Conservation (phyloP, 2,888 invertebrate species). For the Amphipyra tragopoginis region DNA sequence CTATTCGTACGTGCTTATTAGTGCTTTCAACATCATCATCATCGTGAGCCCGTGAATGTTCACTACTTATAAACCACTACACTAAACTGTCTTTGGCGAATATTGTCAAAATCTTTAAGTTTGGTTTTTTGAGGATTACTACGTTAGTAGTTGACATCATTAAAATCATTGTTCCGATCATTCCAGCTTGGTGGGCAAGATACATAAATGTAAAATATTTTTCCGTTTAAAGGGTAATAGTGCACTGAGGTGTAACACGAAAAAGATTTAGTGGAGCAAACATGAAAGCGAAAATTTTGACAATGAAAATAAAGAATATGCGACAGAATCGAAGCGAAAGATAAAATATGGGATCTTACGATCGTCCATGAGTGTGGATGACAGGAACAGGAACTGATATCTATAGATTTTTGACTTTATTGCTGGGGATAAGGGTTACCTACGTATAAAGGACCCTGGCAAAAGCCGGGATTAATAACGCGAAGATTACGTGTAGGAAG, state of each 20-base stretch:
- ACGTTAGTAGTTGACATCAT: too few species aligned
- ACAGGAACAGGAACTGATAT: constrained; percentile 51
- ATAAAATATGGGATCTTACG: constrained; percentile 56
- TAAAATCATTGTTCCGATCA: background rate
- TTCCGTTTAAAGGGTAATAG: constrained; percentile 18
- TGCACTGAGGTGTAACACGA: constrained; percentile 34
- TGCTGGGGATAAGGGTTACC: constrained; percentile 33
- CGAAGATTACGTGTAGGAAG: constrained; percentile 14
- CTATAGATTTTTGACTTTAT: constrained; percentile 55
- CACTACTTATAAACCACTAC: too few species aligned
- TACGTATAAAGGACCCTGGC: constrained; percentile 11
- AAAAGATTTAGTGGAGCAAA: constrained; percentile 35
- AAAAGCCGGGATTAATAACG: constrained; percentile 30
- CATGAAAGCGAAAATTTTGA: constrained; percentile 33
- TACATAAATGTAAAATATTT: constrained; percentile 12
- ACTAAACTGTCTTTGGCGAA: too few species aligned
- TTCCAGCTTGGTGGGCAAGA: background rate
- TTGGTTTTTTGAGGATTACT: too few species aligned
- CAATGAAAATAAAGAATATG: constrained; percentile 50
- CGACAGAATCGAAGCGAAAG: constrained; percentile 32
- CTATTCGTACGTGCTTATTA: too few species aligned
- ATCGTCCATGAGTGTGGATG: constrained; percentile 54
- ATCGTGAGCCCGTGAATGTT: too few species aligned
- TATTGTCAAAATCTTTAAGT: too few species aligned
- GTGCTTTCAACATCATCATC: too few species aligned